A percentile compares a stretch with the other conserved stretches of the same genome.
Conservation (phyloP, 1,140 invertebrate species). For the Orius insidiosus region DNA sequence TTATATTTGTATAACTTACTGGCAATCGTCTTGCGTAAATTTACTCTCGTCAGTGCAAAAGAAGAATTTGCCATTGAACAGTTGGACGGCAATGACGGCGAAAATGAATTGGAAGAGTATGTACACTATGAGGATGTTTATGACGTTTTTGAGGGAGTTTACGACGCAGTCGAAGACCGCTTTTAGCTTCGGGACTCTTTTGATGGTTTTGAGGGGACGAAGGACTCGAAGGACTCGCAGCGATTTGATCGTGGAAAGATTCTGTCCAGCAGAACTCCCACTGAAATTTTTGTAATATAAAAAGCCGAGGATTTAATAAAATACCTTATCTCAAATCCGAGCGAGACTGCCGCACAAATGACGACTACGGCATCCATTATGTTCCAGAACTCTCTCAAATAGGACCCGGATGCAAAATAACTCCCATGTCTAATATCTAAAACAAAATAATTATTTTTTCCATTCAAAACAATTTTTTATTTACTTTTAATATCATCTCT, state of each 20-base stretch:
- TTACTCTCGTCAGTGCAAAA: conserved; percentile 98
- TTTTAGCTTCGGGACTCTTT: conserved; percentile 95
- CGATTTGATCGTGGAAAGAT: conserved; percentile 98
- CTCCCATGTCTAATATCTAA: conserved; percentile 87
- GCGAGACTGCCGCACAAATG: conserved; percentile 91
- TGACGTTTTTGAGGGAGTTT: conserved; percentile 99
- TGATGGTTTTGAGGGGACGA: conserved; percentile 99
- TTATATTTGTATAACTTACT: conserved; percentile 56
- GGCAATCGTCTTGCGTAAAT: conserved; percentile 78
- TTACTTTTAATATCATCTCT: conserved; percentile 87
- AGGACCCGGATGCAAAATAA: conserved; percentile 90
- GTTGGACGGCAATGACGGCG: conserved; percentile 99
- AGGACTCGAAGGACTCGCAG: conserved; percentile 93
- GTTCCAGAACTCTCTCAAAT: conserved; percentile 84
- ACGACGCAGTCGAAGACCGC: conserved; percentile 99
- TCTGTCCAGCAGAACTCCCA: conserved; percentile 51
- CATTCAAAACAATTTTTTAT: too few relatives aligned
- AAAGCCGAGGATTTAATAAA: too few relatives aligned
- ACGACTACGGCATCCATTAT: conserved; percentile 96
- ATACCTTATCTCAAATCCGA: conserved; percentile 84
- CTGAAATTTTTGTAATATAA: conserved; percentile 21
- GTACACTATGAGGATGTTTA: conserved; percentile 99
- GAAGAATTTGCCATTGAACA: conserved; percentile 99
- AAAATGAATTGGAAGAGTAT: conserved; percentile 99
- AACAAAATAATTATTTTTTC: conserved; percentile 9